phyloP scores from a whole-genome alignment of 1,140 invertebrate species.

The Marisa cornuarietis region DNA sequence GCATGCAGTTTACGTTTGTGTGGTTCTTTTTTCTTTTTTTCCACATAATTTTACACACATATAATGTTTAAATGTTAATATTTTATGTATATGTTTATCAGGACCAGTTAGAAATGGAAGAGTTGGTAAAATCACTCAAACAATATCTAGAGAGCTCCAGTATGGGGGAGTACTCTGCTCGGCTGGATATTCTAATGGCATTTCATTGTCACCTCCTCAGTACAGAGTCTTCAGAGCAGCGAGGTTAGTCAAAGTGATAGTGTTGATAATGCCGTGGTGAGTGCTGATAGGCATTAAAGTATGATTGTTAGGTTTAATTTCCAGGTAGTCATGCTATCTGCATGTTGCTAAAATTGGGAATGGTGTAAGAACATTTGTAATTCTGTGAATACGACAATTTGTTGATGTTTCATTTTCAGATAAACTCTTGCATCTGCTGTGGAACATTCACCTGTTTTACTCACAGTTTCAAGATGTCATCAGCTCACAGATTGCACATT shows the following conservation, averaged over 20 bases:
- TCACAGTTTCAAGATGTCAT: slow-evolving; percentile 79
- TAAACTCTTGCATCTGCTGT: slow-evolving; percentile 71
- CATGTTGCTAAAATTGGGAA: no score
- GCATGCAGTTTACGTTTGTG: no score
- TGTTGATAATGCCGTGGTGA: no score
- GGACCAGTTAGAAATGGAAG: slow-evolving; percentile 46
- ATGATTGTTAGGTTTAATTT: no score
- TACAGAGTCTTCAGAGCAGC: slow-evolving; percentile 63
- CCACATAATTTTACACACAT: no score
- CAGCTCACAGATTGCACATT: slow-evolving; percentile 72
- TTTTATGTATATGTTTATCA: slow-evolving; percentile 5
- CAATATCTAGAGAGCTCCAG: slow-evolving; percentile 86
- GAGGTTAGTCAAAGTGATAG: slow-evolving; percentile 54
- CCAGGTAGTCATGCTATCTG: no score
- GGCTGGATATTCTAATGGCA: slow-evolving; percentile 81
- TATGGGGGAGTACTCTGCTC: slow-evolving; percentile 82
- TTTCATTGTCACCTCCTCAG: slow-evolving; percentile 81
- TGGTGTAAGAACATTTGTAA: no score
- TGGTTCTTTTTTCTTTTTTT: no score
- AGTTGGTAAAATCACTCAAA: slow-evolving; percentile 72
- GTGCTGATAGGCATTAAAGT: no score
- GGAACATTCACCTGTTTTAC: slow-evolving; percentile 90
- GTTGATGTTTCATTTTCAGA: slow-evolving; percentile 45
- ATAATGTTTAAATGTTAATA: neutral
- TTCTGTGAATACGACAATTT: neutral